Base-by-base conservation (phyloP, 2,797 vertebrate species). In the Coendou prehensilis region DNA sequence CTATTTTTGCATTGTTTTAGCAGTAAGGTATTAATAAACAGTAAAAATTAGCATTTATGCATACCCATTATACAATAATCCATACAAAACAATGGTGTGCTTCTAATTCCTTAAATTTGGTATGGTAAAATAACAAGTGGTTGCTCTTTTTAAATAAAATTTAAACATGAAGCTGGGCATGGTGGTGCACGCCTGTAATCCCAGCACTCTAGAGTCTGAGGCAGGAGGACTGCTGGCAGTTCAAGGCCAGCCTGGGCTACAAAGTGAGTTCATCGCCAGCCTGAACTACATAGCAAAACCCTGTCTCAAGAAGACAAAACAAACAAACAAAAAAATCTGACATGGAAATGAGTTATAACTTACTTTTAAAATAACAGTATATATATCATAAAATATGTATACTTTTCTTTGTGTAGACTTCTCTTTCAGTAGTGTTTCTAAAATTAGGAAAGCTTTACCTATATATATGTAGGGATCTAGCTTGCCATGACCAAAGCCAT, bases 111-210 rank as follows among this genome's bases (percentile, higher is more conserved):
- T 64, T 67, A 67, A 90, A 56, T 54, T 28, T 84, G 2, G 10
- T n/a, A 79, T 11, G 69, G 10, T 59, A 78, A 94, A 86, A 87
- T 45, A 75, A 22, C 26, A 81, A 84, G 26, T 13, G 15, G 4
- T 50, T 94, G 9, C 4, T 59, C 23, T 22, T 85, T 85, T 91
- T 86, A 78, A 95, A 37, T 82, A 17, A 83, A 96, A 94, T 64
- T 86, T 69, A 57, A 18, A 6, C 18, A 20, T 57, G 56, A 57
- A 57, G 20, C 56, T 22, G 56, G 20, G 33, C 9, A 8, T 67
- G 64, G 33, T 37, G 14, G 5, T 37, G 6, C 33, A 18, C 8
- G 33, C 33, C 33, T n/a, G 6, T 17, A 67, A 67, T 67, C 64
- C 33, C 6, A n/a, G 33, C 33, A 67, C 33, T 33, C 0, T 17